phyloP scores from a whole-genome alignment of 1,140 invertebrate species.

The Drosophila santomea region DNA sequence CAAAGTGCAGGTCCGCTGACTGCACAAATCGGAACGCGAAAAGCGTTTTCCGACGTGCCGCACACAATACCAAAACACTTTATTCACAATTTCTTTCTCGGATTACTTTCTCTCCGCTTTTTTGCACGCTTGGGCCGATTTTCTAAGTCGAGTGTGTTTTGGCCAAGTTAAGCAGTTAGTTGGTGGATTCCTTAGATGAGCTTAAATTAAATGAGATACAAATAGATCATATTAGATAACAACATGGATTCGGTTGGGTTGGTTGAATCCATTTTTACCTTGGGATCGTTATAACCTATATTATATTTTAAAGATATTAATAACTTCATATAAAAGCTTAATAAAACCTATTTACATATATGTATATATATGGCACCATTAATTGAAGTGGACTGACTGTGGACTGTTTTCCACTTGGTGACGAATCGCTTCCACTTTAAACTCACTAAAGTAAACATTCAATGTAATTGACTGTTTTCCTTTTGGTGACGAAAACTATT shows the following conservation, averaged over 20 bases:
- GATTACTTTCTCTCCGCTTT: constrained; percentile 16
- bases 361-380: no score
- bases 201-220: constrained; percentile 2
- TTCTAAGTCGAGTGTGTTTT: background rate
- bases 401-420: no score
- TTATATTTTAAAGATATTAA: no score
- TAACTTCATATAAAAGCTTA: no score
- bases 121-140: background rate
- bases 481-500: no score
- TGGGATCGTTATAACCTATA: no score
- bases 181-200: background rate
- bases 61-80: background rate
- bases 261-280: background rate
- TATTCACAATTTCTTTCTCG: constrained; percentile 20
- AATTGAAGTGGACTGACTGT: no score
- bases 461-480: no score
- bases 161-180: constrained; percentile 1
- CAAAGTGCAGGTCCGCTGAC: constrained; percentile 4
- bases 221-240: background rate
- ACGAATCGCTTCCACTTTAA: no score
- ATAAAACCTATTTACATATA: no score
- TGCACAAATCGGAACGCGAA: constrained; percentile 47
- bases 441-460: no score
- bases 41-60: constrained; percentile 40
- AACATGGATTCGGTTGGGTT: background rate